phyloP scores from a whole-genome alignment of 2,113 vertebrate species.

The Pandion haliaetus region DNA sequence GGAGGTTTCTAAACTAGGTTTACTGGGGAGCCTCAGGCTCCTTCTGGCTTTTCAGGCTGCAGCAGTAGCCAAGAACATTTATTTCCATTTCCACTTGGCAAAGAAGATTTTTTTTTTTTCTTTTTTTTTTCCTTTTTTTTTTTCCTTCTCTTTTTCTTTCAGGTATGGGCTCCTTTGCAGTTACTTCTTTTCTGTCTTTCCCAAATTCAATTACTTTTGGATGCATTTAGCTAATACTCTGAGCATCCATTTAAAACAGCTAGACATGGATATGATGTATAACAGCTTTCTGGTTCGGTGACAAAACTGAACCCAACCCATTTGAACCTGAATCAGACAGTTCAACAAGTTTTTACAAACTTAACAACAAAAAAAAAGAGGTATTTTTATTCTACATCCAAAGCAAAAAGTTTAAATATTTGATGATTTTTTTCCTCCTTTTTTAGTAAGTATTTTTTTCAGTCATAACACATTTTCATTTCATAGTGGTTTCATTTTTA shows the following conservation, averaged over 20 bases:
- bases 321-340: background rate
- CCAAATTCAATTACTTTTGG: background rate
- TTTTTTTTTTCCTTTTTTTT: no score
- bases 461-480: background rate
- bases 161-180: background rate
- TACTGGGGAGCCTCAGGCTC: background rate
- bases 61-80: slow-evolving; percentile 20
- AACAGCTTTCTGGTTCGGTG: background rate
- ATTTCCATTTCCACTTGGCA: slow-evolving; percentile 24
- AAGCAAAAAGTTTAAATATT: background rate
- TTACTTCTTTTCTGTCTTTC: background rate
- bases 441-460: background rate
- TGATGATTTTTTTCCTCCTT: background rate
- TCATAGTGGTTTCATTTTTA: background rate
- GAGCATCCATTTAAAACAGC: background rate
- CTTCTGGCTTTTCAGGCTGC: slow-evolving; percentile 4
- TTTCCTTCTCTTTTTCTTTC: background rate
- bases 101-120: no score
- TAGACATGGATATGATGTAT: background rate
- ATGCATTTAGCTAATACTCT: background rate
- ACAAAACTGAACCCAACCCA: background rate
- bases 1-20: slow-evolving; percentile 7
- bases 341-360: background rate
- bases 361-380: background rate
- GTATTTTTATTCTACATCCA: background rate